Percentiles rank a stretch among this genome's conserved stretches.
These are phyloP conservation scores for Camptogramma bilineatum DNA, from an alignment of 2,888 invertebrate genomes.

Conservation along the genomic window DNA sequence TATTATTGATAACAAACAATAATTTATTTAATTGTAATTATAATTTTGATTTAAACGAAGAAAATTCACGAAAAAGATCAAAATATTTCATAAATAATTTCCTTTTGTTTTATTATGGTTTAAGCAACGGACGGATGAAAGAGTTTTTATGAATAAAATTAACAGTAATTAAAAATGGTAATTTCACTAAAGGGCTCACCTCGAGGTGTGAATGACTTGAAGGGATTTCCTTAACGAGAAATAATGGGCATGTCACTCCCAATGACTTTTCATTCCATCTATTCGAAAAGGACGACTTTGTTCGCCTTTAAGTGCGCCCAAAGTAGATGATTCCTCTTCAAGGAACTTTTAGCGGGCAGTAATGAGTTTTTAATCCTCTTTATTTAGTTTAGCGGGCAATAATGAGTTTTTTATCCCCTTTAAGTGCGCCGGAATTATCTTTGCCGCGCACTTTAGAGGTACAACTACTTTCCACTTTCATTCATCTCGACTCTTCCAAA, in stretches of 20 bases:
- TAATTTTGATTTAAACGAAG: neutral
- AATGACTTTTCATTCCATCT: too few species aligned
- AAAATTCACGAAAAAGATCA: neutral
- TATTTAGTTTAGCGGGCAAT: too few species aligned
- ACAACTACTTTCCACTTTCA: too few species aligned
- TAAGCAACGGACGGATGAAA: conserved; percentile 14
- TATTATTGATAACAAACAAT: conserved; percentile 61
- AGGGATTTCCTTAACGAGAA: conserved; percentile 75
- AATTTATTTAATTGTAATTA: conserved; percentile 41
- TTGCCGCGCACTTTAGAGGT: too few species aligned
- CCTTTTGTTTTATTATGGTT: conserved; percentile 16
- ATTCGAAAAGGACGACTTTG: too few species aligned
- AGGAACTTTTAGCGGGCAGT: too few species aligned
- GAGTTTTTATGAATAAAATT: conserved; percentile 46
- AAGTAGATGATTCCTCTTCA: too few species aligned
- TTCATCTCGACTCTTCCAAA: too few species aligned
- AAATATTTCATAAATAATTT: conserved; percentile 5
- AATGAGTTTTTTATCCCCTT: too few species aligned
- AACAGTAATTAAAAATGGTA: conserved; percentile 67
- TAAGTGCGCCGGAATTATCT: too few species aligned
- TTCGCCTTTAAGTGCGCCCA: too few species aligned
- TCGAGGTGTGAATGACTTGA: conserved; percentile 77
- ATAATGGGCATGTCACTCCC: conserved; percentile 86
- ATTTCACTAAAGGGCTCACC: conserved; percentile 48
- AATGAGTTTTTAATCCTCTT: too few species aligned